Percentiles rank a stretch among this genome's conserved stretches.
Conservation (phyloP, 2,113 vertebrate species). For the Eolophus roseicapilla region DNA sequence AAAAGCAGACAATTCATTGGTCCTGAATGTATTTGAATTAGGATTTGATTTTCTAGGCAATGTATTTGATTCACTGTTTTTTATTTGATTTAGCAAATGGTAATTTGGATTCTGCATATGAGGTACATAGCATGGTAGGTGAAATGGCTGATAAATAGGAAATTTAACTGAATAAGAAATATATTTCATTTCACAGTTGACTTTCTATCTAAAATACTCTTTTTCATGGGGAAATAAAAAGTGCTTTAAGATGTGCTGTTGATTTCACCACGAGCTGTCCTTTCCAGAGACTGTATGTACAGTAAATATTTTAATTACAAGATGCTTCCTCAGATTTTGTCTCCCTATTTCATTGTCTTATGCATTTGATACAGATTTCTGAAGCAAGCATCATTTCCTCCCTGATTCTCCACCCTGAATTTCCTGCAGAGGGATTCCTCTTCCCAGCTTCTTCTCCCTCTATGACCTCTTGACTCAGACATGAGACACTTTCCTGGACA, state of each 20-base stretch:
- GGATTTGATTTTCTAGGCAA: slow-evolving; percentile 13
- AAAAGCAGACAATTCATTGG: not conserved
- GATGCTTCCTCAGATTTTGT: not conserved
- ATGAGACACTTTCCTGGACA: not conserved
- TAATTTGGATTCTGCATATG: not conserved
- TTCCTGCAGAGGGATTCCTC: not conserved
- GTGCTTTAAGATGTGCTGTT: not conserved
- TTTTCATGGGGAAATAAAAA: not conserved
- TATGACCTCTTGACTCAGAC: not conserved
- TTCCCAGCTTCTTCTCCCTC: not conserved
- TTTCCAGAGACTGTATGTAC: not conserved
- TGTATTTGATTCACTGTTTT: not conserved
- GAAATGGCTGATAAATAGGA: not conserved
- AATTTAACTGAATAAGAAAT: not conserved
- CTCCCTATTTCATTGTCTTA: not conserved
- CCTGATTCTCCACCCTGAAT: not conserved
- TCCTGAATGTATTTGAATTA: not conserved
- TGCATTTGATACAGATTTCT: not conserved
- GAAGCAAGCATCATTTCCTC: not conserved
- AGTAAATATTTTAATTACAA: not conserved
- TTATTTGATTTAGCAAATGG: slow-evolving; percentile 8
- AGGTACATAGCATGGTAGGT: not conserved
- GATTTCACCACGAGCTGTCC: not conserved
- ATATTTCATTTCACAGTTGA: not conserved
- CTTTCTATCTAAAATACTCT: not conserved